Base-by-base conservation (phyloP, 1,140 invertebrate species). In the Drosophila oshimai region DNA sequence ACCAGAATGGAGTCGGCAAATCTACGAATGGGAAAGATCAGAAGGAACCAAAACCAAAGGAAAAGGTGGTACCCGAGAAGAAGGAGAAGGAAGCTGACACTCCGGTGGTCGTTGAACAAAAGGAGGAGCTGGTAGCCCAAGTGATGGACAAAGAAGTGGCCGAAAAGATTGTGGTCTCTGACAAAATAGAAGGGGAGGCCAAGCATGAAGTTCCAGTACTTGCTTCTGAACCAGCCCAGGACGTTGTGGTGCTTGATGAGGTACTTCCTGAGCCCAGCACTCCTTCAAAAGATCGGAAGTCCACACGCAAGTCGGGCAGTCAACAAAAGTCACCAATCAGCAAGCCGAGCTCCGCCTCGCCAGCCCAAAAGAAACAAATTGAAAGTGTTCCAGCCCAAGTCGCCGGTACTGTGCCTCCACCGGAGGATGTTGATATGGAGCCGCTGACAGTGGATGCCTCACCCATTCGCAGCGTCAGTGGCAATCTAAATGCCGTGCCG, bases 361-460 rank as follows among this genome's bases (percentile, higher is more conserved):
- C 54, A 9, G 24, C 4, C 4, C 46, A 50, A 15, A 65, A 45
- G 50, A 49, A 64, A 26, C 42, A 42, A 33, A 4, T 42, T 12
- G 31, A 62, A 9, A 4, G 20, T 7, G 39, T n/a, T n/a, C 6
- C 36, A 20, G 4, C 44, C 2, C 3, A 15, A 22, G 15, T 39
- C 12, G 39, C 33, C 10, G 9, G 1, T 1, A 37, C n/a, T 13
- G 6, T 36, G 37, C 10, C 53, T n/a, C 22, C 44, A 6, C 54
- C 36, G 3, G 70, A 79, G n/a, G 89, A 90, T 73, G 74, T 77
- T 17, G 89, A 90, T 1, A 89, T 89, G 86, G 89, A 90, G 54
- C 0, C 86, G 1, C 49, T 88, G 0, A 44, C 62, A 2, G 57
- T 84, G 1, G 83, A 90, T 18, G 57, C 64, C 6, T 89, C 89